Base-by-base conservation (phyloP, 2,888 invertebrate genomes). In the Eupithecia subumbrata region DNA sequence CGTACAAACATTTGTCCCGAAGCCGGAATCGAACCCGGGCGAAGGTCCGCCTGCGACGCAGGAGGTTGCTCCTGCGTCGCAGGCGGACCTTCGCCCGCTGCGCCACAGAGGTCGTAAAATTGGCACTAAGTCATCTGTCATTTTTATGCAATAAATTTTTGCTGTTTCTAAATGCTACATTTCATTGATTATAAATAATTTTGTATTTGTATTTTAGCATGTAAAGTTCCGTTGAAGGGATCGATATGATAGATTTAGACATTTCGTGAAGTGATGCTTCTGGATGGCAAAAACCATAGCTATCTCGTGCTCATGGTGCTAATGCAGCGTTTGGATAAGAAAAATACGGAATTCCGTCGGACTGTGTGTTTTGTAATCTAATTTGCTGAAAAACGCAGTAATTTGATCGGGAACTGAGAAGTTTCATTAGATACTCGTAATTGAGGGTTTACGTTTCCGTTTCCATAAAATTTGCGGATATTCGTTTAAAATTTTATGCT, bases 321-420 rank as follows among this genome's bases (percentile, higher is more conserved):
- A 92, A 92, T 93, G 91, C 88, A 87, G 84, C 87, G 89, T 90
- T 89, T 89, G 88, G 85, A 87, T 88, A 89, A 88, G 92, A 92
- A 88, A 92, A 88, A 94, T 71, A 72, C 87, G 88, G 84, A 83
- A 93, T 74, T 52, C 86, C 87, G 83, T 84, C 87, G 83, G 86
- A 84, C 87, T 64, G 30, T 34, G 64, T 64, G 81, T 80, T 80
- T 74, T 87, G 86, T 87, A 88, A 89, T 87, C 83, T 84, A 88
- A 87, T 88, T 88, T 85, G 78, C 81, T 86, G 87, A 85, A 86
- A 88, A 89, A 88, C 83, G 83, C 84, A 82, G 83, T 88, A 86
- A 89, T 85, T 87, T 76, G 82, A 81, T 83, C 25, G 56, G 56
- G 16, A 71, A 71, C 56, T 60, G 25, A 64, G 43, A 16, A 63